Evolutionary conservation across 2,113 vertebrate genomes (phyloP).

Genomic region (Electrona antarctica): DNA sequence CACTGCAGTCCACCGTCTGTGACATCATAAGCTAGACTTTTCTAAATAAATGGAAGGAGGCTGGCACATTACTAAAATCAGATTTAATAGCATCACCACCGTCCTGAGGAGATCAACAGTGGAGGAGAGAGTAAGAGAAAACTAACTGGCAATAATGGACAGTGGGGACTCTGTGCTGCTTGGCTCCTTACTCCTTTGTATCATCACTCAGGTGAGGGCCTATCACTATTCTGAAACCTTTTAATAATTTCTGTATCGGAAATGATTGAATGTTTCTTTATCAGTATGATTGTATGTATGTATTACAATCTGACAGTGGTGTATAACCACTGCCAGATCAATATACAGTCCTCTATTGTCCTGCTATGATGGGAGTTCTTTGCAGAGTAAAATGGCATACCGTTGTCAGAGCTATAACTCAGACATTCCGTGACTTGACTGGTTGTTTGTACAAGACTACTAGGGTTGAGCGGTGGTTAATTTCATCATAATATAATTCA

Average conservation of each 20-base stretch:
- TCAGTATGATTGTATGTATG: too few species aligned
- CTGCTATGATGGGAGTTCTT: not conserved
- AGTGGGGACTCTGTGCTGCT: conserved; percentile 1
- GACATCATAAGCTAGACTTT: conserved; percentile 42
- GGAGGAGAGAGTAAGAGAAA: not conserved
- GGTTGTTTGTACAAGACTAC: conserved; percentile 2
- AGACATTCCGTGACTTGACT: not conserved
- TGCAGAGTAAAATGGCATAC: not conserved
- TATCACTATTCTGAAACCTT: not conserved
- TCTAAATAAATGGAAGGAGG: conserved; percentile 36
- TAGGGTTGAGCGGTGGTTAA: not conserved
- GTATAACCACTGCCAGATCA: not conserved
- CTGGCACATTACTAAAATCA: not conserved
- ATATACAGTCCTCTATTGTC: not conserved
- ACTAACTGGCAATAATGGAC: conserved; percentile 12
- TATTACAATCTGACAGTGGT: too few species aligned
- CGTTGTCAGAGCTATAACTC: not conserved
- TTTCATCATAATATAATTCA: not conserved
- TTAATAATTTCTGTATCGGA: too few species aligned
- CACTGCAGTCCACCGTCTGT: conserved; percentile 27
- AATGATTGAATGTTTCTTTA: too few species aligned
- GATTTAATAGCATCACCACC: conserved; percentile 3
- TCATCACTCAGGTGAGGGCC: conserved; percentile 41
- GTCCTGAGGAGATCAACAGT: not conserved
- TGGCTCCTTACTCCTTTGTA: conserved; percentile 23